Percentiles rank a stretch among this genome's conserved stretches.
Conservation (phyloP, 2,797 vertebrate genomes). For the Typhlichthys subterraneus region DNA sequence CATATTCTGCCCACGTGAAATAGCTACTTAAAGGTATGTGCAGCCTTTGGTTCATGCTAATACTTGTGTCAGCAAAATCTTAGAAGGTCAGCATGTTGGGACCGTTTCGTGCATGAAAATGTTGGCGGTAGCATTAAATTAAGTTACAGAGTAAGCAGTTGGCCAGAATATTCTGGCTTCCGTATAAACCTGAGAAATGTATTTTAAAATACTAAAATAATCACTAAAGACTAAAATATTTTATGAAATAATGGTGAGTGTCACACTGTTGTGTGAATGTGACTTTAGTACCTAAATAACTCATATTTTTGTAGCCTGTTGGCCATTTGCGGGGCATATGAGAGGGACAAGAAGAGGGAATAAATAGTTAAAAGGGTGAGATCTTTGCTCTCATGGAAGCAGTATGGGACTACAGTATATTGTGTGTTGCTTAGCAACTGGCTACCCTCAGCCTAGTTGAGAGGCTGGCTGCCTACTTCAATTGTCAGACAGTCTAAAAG, state of each 20-base stretch:
- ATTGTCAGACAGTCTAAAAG: constrained; percentile 63
- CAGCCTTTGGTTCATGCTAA: background rate
- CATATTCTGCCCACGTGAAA: background rate
- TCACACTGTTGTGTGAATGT: background rate
- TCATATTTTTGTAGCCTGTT: no score
- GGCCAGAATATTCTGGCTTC: background rate
- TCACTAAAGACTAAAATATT: background rate
- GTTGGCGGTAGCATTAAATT: constrained; percentile 11
- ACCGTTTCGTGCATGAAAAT: constrained; percentile 15
- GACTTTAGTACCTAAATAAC: no score
- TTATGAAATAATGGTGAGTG: background rate
- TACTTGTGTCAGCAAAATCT: constrained; percentile 10
- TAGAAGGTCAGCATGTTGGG: background rate
- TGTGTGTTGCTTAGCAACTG: constrained; percentile 70
- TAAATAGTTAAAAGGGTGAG: constrained; percentile 33
- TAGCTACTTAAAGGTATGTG: background rate
- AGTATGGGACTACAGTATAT: constrained; percentile 56
- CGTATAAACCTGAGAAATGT: background rate
- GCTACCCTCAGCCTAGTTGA: constrained; percentile 57
- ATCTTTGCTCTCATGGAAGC: constrained; percentile 38
- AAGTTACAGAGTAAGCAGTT: constrained; percentile 1
- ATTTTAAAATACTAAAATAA: background rate
- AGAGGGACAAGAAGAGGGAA: constrained; percentile 4
- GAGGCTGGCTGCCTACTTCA: constrained; percentile 57
- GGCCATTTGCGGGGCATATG: constrained; percentile 32